Evolutionary conservation across 2,797 vertebrate genomes (phyloP).

Genomic region (Fratercula arctica): DNA sequence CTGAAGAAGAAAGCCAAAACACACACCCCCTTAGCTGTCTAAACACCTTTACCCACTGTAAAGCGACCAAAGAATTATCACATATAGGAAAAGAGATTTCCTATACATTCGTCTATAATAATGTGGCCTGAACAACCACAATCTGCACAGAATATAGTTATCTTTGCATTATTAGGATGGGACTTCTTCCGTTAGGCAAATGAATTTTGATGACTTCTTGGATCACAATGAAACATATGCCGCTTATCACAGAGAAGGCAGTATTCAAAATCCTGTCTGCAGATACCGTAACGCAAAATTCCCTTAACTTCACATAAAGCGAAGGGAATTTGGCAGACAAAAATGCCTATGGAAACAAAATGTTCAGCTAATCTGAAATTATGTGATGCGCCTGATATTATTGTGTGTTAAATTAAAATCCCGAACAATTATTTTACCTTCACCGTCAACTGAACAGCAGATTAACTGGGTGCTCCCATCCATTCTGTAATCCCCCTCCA

Average conservation of each 20-base stretch:
- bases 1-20: not conserved
- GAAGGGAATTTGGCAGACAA: not conserved
- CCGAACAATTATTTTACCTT: slow-evolving; percentile 78
- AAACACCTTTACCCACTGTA: not conserved
- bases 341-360: not conserved
- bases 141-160: not conserved
- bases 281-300: not conserved
- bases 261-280: not conserved
- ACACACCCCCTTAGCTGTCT: not conserved
- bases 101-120: not conserved
- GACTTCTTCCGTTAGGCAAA: not conserved
- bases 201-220: not conserved
- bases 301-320: not conserved
- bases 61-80: not conserved
- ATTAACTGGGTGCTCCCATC: slow-evolving; percentile 93
- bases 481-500: slow-evolving; percentile 96
- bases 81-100: not conserved
- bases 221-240: not conserved
- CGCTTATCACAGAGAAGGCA: not conserved
- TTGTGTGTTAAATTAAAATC: not conserved
- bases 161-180: not conserved
- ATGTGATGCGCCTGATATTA: not conserved
- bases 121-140: not conserved
- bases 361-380: not conserved
- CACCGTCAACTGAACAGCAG: slow-evolving; percentile 94